Base-by-base conservation (phyloP, 2,888 invertebrate species). In the Cylindroiulus punctatus region DNA sequence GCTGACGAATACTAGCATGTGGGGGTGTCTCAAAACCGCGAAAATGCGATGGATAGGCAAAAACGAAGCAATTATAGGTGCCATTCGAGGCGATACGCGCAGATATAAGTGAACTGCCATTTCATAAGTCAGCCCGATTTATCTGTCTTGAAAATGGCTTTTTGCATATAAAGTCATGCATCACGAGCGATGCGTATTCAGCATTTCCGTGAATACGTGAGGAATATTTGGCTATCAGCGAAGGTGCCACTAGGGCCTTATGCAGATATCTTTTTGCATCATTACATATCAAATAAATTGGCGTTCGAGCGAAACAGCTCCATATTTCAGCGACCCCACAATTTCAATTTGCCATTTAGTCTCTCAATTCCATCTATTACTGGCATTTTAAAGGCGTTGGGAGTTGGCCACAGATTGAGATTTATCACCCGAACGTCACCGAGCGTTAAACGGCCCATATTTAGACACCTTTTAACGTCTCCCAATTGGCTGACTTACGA, bases 291-390 rank as follows among this genome's bases (percentile, higher is more conserved):
- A 76, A 76, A 76, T 30, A 76, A 76, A 76, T 76, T 76, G 76
- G 76, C 26, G 14, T 10, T 10, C 14, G 26, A 22, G 76, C 76
- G 44, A 76, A 83, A 83, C 40, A 19, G 83, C 17, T 14, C 84
- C 84, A 84, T 84, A 84, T 84, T 84, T 84, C 84, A 84, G 26
- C 52, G 40, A 52, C 32, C 57, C 22, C 84, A 22, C 57, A 36
- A 57, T 84, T 84, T 57, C 47, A 84, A 84, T 84, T 84, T 84
- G 84, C 26, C 84, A 52, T 84, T 84, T 84, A 84, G 52, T 57
- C 47, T 30, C 32, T 84, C 84, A 84, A 84, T 84, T 84, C 57
- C 57, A 84, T 52, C 84, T 84, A 84, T 84, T 84, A 84, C 83
- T 26, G 83, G 44, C 40, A 26, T 83, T 83, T 83, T 83, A 83